Percentiles rank a stretch among this genome's conserved stretches.
Evolutionary conservation across 2,888 invertebrate genomes (phyloP).

Genomic region (Agonum fuliginosum): DNA sequence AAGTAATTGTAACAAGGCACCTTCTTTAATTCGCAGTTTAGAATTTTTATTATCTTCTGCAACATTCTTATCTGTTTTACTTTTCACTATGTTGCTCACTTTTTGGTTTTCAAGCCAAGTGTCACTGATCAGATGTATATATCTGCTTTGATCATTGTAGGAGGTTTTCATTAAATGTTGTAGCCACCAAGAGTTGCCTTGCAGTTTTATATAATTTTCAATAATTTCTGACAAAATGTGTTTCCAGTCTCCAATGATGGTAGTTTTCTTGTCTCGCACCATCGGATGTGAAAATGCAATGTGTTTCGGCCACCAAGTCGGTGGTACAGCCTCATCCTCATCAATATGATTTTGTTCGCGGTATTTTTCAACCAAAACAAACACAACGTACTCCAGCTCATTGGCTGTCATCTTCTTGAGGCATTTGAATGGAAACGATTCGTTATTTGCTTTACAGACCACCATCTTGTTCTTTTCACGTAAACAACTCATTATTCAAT

Average conservation of each 20-base stretch:
- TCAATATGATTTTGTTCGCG: constrained; percentile 10
- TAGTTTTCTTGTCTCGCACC: neutral
- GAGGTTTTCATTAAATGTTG: neutral
- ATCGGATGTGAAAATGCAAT: constrained; percentile 27
- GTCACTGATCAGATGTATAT: neutral
- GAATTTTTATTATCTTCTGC: neutral
- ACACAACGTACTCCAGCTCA: constrained; percentile 12
- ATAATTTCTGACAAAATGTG: neutral
- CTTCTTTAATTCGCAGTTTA: constrained; percentile 34
- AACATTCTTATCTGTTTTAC: neutral
- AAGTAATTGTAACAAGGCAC: neutral
- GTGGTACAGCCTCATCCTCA: too few species aligned
- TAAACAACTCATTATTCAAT: too few species aligned
- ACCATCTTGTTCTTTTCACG: neutral
- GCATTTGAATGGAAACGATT: neutral
- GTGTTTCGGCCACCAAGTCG: constrained; percentile 30
- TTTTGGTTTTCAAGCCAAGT: neutral
- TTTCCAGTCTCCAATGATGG: neutral
- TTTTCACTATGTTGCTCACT: neutral
- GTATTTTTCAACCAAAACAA: constrained; percentile 31
- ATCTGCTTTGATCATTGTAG: neutral
- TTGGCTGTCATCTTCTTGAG: neutral
- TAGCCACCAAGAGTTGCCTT: neutral
- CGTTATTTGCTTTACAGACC: too few species aligned
- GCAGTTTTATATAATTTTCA: constrained; percentile 7